Evolutionary conservation across 1,140 invertebrate species (phyloP).

Genomic region (Temnothorax longispinosus): DNA sequence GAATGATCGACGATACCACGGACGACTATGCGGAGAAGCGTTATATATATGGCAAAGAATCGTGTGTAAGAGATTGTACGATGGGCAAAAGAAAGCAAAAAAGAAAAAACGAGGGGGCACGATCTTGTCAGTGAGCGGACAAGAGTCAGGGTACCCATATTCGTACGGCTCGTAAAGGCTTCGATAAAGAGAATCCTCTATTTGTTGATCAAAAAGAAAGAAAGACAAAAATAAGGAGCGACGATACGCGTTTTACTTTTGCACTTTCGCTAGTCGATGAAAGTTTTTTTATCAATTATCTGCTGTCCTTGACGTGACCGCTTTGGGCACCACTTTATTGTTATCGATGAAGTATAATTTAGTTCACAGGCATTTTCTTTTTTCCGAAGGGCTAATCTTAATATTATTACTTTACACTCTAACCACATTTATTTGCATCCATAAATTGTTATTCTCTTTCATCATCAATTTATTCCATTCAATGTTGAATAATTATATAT

Average conservation of each 20-base stretch:
- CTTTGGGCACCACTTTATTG: conserved; percentile 69
- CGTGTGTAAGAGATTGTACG: conserved; percentile 11
- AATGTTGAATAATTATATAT: conserved; percentile 85
- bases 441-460: conserved; percentile 86
- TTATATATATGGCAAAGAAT: neutral
- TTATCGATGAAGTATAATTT: conserved; percentile 70
- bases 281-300: conserved; percentile 13
- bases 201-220: conserved; percentile 54
- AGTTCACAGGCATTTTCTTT: conserved; percentile 78
- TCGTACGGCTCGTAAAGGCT: conserved; percentile 59
- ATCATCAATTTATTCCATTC: conserved; percentile 85
- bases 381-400: conserved; percentile 65
- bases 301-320: conserved; percentile 61
- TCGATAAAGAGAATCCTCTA: conserved; percentile 33
- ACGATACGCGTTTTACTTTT: conserved; percentile 50
- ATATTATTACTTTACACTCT: conserved; percentile 83
- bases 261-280: conserved; percentile 57
- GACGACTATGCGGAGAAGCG: neutral
- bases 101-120: neutral
- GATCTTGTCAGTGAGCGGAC: conserved; percentile 8
- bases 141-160: conserved; percentile 46
- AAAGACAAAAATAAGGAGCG: neutral
- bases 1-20: conserved; percentile 28
- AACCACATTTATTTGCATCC: conserved; percentile 85
- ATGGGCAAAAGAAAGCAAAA: conserved; percentile 1